Evolutionary conservation across 1,140 invertebrate species (phyloP).

Genomic region (Drosophila lini): DNA sequence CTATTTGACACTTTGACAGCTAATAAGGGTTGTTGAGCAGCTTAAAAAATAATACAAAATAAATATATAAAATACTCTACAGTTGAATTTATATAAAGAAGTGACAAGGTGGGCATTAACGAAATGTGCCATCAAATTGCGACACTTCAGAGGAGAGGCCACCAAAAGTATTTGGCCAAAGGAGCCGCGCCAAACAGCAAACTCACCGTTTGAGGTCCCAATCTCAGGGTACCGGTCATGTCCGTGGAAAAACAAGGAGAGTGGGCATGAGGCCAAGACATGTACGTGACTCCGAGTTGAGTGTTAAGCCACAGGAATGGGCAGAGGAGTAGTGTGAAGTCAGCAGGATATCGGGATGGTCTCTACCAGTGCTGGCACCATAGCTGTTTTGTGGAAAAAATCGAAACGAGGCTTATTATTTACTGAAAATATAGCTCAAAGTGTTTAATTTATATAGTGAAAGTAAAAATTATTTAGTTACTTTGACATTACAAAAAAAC

Average conservation of each 20-base stretch:
- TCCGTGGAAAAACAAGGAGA: conserved; percentile 11
- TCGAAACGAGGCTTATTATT: background rate
- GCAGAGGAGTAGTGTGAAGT: conserved; percentile 4
- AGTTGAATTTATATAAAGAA: conserved; percentile 54
- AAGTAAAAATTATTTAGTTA: no score
- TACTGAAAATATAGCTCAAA: no score
- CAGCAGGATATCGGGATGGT: conserved; percentile 50
- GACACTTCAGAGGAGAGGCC: conserved; percentile 40
- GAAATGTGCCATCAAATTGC: conserved; percentile 57
- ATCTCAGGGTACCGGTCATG: conserved; percentile 24
- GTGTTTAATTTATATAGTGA: no score
- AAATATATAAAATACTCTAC: conserved; percentile 17
- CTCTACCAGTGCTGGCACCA: background rate
- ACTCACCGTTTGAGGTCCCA: conserved; percentile 1
- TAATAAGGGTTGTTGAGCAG: conserved; percentile 5
- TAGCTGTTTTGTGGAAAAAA: background rate
- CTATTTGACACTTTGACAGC: conserved; percentile 30
- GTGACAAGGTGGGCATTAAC: conserved; percentile 51
- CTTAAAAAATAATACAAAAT: conserved; percentile 19
- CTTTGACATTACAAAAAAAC: no score
- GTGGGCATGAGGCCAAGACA: conserved; percentile 44
- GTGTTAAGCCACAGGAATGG: conserved; percentile 62
- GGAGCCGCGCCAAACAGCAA: conserved; percentile 3
- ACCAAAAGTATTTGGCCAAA: background rate
- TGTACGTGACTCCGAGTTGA: conserved; percentile 68